Evolutionary conservation across 2,888 invertebrate genomes (phyloP).

Genomic region (Encarsia formosa): DNA sequence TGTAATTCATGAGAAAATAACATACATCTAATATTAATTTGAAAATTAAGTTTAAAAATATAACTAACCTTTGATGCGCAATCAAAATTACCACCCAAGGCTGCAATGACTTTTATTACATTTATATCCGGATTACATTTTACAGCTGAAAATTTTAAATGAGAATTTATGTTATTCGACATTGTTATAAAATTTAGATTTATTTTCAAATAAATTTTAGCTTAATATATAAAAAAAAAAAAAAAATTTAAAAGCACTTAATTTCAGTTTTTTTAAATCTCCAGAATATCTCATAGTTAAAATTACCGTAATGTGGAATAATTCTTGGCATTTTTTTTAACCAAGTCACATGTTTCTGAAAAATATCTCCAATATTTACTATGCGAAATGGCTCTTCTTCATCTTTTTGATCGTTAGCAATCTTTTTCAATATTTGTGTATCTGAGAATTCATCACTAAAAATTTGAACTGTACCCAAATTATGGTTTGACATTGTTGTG

Average conservation of each 20-base stretch:
- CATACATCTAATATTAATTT: conserved; percentile 1
- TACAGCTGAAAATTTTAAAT: conserved; percentile 51
- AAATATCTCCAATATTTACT: conserved; percentile 38
- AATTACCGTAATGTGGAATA: conserved; percentile 43
- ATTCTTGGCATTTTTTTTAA: conserved; percentile 42
- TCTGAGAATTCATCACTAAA: conserved; percentile 34
- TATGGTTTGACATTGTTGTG: too few species aligned
- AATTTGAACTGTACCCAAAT: conserved; percentile 31
- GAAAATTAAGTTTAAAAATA: too few species aligned
- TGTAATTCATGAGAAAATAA: too few species aligned
- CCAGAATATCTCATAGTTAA: too few species aligned
- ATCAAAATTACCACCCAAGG: conserved; percentile 60
- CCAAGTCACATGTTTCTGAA: conserved; percentile 43
- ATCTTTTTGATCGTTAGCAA: conserved; percentile 33
- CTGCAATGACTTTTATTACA: conserved; percentile 51
- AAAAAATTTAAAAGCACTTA: too few species aligned
- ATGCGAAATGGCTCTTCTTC: conserved; percentile 43
- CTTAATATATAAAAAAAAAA: too few species aligned
- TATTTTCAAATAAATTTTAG: too few species aligned
- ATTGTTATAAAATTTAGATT: too few species aligned
- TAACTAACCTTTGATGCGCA: conserved; percentile 56
- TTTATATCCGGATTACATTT: conserved; percentile 60
- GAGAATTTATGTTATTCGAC: not conserved
- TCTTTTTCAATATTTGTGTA: conserved; percentile 35
- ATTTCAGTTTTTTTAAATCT: too few species aligned